Percentiles rank a stretch among this genome's conserved stretches.
Conservation (phyloP, 2,797 vertebrate species). For the Cirrhinus molitorella region DNA sequence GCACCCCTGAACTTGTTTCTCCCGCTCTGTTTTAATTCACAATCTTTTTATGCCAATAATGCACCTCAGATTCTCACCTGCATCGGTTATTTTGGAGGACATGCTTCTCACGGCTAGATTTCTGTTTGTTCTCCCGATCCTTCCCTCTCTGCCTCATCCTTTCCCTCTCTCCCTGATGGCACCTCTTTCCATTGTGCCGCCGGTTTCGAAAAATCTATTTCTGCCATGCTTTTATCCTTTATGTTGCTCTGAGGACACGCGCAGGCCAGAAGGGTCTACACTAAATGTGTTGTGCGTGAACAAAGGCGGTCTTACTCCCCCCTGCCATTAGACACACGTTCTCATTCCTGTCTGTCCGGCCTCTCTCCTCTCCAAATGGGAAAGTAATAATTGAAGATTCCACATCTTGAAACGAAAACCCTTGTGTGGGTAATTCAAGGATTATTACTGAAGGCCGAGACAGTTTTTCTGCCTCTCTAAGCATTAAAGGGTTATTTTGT, state of each 20-base stretch:
- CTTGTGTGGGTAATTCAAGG: slow-evolving; percentile 87
- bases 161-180: slow-evolving; percentile 48
- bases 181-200: slow-evolving; percentile 52
- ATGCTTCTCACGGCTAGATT: slow-evolving; percentile 43
- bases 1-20: slow-evolving; percentile 35
- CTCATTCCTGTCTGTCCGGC: slow-evolving; percentile 57
- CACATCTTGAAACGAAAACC: slow-evolving; percentile 87
- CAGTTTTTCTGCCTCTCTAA: slow-evolving; percentile 85
- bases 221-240: slow-evolving; percentile 79
- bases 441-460: slow-evolving; percentile 83
- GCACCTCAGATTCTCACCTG: slow-evolving; percentile 44
- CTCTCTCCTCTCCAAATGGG: slow-evolving; percentile 79
- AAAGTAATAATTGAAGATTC: slow-evolving; percentile 87
- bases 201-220: slow-evolving; percentile 75
- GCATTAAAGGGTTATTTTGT: slow-evolving; percentile 89
- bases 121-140: not conserved
- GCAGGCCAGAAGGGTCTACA: slow-evolving; percentile 39
- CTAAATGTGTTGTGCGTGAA: slow-evolving; percentile 70
- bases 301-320: slow-evolving; percentile 80
- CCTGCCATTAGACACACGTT: slow-evolving; percentile 74
- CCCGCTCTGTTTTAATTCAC: slow-evolving; percentile 41
- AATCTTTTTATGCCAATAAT: slow-evolving; percentile 19
- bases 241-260: slow-evolving; percentile 52
- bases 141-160: slow-evolving; percentile 5
- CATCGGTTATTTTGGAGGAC: slow-evolving; percentile 56